Evolutionary conservation across 2,797 vertebrate species (phyloP).

Genomic region (Falco columbarius): DNA sequence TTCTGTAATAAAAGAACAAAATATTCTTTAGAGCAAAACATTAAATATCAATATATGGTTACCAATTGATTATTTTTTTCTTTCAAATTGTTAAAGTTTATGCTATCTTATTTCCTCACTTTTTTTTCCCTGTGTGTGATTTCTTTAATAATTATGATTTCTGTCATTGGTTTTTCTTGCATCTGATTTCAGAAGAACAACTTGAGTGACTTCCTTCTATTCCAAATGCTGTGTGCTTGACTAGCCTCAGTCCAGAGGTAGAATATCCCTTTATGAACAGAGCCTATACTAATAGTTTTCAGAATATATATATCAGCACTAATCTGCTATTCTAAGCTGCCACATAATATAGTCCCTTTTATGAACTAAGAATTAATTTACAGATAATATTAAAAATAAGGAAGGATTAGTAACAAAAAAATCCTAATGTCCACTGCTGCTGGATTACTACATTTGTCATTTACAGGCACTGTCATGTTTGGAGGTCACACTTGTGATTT

Average conservation of each 20-base stretch:
- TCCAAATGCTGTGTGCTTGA: background rate
- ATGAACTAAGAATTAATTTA: background rate
- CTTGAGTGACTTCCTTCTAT: background rate
- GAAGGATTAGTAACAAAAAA: too few relatives aligned
- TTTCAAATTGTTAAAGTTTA: background rate
- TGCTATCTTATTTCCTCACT: background rate
- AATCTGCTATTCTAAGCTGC: background rate
- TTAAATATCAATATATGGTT: background rate
- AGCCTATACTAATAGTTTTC: background rate
- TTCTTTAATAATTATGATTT: background rate
- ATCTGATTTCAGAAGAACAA: background rate
- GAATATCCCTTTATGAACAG: background rate
- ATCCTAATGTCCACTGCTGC: background rate
- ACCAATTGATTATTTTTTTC: background rate
- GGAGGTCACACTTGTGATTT: background rate
- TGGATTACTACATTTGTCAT: background rate
- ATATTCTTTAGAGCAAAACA: background rate
- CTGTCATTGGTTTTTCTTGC: background rate
- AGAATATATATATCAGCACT: background rate
- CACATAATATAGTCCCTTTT: background rate
- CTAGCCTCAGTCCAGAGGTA: background rate
- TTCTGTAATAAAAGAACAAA: background rate
- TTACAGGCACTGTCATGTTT: background rate
- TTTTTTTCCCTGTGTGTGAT: background rate
- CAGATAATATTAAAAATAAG: background rate